Evolutionary conservation across 1,140 invertebrate species (phyloP).

Genomic region (Lepidurus arcticus): DNA sequence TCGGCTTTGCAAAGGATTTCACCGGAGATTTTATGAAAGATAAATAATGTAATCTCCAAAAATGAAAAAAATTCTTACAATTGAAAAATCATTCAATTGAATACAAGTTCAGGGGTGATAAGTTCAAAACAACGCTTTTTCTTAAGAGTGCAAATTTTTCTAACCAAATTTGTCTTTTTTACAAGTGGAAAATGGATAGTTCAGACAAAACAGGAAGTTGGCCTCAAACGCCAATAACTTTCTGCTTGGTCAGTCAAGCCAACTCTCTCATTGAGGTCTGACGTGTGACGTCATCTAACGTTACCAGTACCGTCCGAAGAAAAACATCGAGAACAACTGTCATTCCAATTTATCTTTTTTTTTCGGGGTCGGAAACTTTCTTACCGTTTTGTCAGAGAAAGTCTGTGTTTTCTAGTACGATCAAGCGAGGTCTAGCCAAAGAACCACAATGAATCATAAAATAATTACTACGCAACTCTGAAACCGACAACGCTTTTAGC

Average conservation of each 20-base stretch:
- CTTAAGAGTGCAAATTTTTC: too few species aligned
- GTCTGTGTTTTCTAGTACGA: not conserved
- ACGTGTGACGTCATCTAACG: not conserved
- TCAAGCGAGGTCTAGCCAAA: not conserved
- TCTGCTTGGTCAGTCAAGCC: not conserved
- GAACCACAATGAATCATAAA: not conserved
- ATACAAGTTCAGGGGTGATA: too few species aligned
- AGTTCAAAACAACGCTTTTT: too few species aligned
- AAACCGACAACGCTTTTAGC: too few species aligned
- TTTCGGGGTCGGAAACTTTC: not conserved
- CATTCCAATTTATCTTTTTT: not conserved
- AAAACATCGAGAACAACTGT: not conserved
- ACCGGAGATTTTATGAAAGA: too few species aligned
- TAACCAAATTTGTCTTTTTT: too few species aligned
- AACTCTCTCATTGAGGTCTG: conserved; percentile 3
- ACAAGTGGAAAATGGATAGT: not conserved
- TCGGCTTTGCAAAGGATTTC: too few species aligned
- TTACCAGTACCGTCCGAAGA: not conserved
- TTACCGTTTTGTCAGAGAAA: not conserved
- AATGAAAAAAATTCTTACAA: too few species aligned
- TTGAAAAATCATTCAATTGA: too few species aligned
- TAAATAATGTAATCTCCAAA: too few species aligned
- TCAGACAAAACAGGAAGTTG: not conserved
- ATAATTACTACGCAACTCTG: too few species aligned
- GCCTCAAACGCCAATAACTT: not conserved